Evolutionary conservation across 2,113 vertebrate species (phyloP).

Genomic region (Eptatretus burgeri): DNA sequence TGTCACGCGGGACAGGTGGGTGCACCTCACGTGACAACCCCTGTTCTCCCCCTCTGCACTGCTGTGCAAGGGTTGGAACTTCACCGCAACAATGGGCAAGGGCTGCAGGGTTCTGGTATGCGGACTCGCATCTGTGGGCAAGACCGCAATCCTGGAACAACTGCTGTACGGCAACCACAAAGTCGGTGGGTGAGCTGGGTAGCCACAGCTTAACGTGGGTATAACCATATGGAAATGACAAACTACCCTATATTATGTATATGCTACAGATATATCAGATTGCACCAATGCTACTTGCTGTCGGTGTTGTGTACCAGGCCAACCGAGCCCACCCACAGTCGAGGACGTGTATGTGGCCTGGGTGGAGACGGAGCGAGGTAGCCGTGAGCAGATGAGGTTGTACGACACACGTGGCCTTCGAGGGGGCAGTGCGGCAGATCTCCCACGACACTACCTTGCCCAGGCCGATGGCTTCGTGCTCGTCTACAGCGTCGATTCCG

Average conservation of each 20-base stretch:
- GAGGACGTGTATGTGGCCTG: constrained; percentile 65
- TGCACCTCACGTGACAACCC: no score
- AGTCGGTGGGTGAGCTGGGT: constrained; percentile 37
- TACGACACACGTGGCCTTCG: constrained; percentile 59
- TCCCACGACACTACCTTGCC: constrained; percentile 60
- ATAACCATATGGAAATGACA: background rate
- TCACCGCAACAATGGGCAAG: constrained; percentile 34
- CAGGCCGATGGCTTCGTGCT: constrained; percentile 59
- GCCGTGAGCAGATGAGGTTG: constrained; percentile 61
- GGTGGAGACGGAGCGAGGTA: constrained; percentile 51
- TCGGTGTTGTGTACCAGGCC: constrained; percentile 18
- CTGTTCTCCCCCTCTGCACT: no score
- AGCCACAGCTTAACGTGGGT: background rate
- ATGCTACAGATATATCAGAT: background rate
- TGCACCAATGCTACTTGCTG: background rate
- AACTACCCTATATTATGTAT: background rate
- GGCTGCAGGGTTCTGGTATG: constrained; percentile 78
- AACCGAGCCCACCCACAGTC: constrained; percentile 36
- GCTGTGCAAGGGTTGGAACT: no score
- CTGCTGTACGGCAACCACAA: constrained; percentile 47
- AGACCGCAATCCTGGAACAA: constrained; percentile 69
- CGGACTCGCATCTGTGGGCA: constrained; percentile 51
- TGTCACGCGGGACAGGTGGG: no score
- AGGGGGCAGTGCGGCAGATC: constrained; percentile 26
- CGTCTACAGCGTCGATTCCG: constrained; percentile 51